Evolutionary conservation across 2,888 invertebrate species (phyloP), one percentile per base, ranked within the genome.

Genomic region (Ectemnius cavifrons): DNA sequence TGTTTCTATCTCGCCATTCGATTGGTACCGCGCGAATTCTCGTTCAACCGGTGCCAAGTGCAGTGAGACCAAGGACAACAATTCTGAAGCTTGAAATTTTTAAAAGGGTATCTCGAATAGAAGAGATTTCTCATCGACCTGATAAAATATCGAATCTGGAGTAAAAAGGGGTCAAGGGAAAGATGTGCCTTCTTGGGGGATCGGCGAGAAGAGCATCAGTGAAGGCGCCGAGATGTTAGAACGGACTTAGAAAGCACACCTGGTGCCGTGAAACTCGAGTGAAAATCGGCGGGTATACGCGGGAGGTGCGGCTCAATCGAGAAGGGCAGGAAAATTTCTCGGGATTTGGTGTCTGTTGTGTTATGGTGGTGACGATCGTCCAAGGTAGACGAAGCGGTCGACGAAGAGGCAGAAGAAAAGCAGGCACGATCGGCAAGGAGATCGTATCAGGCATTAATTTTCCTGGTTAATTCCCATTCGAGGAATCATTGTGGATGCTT

Each of bases 311-410:
- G 8, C 37, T 8, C n/a, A 3, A 57, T 67, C 52, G 23, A 59
- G 28, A 37, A 37, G 73, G 57, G 46, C 46, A 46, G 58, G 37
- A 49, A 23, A 6, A 56, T 23, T 37, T 20, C 52, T 23, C 18
- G 67, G 70, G 46, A 67, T n/a, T 20, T 37, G 45, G 71, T 61
- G 63, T 46, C 63, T n/a, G 59, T 79, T 84, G 84, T 82, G 82
- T 82, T 82, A 82, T 82, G 82, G 83, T 82, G 80, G 73, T 72
- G 78, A 82, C 63, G 78, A 76, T 65, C 63, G 75, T 72, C 63
- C 73, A 65, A 66, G 66, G 62, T 72, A 73, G 77, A 76, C 73
- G 82, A 18, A 71, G 83, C 52, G 65, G 83, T 80, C 71, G 73
- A 75, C 69, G 75, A 75, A 75, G 83, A 63, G 69, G 82, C 71